Base-by-base conservation (phyloP, 35 echinoderm and acorn worm species). In the Acanthaster planci region DNA sequence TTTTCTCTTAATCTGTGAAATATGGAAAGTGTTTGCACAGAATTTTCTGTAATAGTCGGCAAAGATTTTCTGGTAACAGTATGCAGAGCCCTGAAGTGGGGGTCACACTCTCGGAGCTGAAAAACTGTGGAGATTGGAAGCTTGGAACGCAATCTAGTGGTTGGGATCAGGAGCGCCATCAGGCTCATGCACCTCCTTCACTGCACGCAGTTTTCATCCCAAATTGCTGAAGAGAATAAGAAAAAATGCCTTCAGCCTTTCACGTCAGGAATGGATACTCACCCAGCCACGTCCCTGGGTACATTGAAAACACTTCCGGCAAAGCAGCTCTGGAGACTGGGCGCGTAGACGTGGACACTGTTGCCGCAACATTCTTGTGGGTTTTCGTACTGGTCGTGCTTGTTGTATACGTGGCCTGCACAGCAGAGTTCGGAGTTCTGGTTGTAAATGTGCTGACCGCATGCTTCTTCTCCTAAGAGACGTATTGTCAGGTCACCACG, bases 221-320 rank as follows among this genome's bases (percentile, higher is more conserved):
- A 22, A 57, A 12, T 57, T n/a, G 12, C 22, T n/a, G 55, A 12
- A 27, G 60, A 27, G 4, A 6, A 17, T 35, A 4, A 68, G n/a
- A 7, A 35, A 68, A 8, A 7, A 17, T 23, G 4, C 60, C 17
- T 27, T 12, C 42, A 47, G 12, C 42, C 12, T 6, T 12, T 47
- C 42, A 12, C 12, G 12, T 47, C 42, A 6, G 42, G 4, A 47
- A 47, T 12, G 12, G 12, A 50, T 29, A 51, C 79, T 81, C 51
- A 81, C 79, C 79, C 79, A 81, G 79, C 79, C 39, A 52, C 51
- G 17, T 32, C 51, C 29, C 26, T 27, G 2, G 51, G 81, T 58
- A 83, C 56, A 57, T 83, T 40, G 30, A 21, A 27, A 4, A 83
- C 81, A 15, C 81, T 64, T 12, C 53, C 53, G 56, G 51, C 55